Base-by-base conservation (phyloP, 2,797 vertebrate genomes). In the Micrastur ruficollis region DNA sequence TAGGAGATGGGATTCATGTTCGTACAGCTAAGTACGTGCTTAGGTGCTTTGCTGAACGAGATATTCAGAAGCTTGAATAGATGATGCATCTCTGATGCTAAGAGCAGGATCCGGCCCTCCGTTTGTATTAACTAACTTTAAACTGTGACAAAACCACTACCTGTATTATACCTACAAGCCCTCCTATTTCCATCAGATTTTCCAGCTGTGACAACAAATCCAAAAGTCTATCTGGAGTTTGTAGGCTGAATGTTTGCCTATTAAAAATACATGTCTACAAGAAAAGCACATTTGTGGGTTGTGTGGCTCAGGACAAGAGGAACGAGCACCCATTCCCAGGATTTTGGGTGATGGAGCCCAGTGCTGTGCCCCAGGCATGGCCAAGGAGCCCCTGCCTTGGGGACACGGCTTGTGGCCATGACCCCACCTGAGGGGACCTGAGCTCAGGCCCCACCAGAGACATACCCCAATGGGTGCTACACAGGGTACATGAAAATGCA, bases 381-480 rank as follows among this genome's bases (percentile, higher is more conserved):
- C 18, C 1, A 5, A 5, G n/a, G 50, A 65, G n/a, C 15, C 36
- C 20, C 42, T 66, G 34, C 31, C 38, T 5, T 67, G 62, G 56
- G 29, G 65, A 36, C 46, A 49, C 0, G 8, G 32, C 15, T 5
- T 44, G 40, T 62, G 63, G 22, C 53, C 20, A 49, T 50, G 46
- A 32, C 3, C 14, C 12, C 22, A n/a, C 25, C n/a, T 56, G 27
- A 6, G 3, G 27, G 46, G 49, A 27, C 42, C 12, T 2, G 4
- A 85, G 44, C 56, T 71, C 44, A 56, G 62, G 32, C 8, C 15
- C 29, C 84, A 52, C 14, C 50, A 66, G 58, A 52, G 34, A 29
- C 0, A 3, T 3, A 12, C 17, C 31, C 46, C 42, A 18, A 2
- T 0, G 20, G 20, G 31, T 34, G 17, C 56, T 38, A 53, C 47